Base-by-base conservation (phyloP, 2,888 invertebrate genomes). In the Endotricha flammealis region DNA sequence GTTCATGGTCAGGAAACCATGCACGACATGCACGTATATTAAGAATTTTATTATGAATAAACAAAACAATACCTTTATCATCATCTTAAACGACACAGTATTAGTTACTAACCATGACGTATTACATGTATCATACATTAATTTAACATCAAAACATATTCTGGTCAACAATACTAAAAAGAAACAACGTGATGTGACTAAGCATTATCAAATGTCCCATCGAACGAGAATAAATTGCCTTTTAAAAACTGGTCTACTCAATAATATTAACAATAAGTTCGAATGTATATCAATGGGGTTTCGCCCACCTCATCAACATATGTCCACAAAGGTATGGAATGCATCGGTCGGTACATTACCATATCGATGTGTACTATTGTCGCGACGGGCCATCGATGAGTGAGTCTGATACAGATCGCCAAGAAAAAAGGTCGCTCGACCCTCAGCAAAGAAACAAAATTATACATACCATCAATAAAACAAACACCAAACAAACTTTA, bases 231-330 rank as follows among this genome's bases (percentile, higher is more conserved):
- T 77, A 81, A 77, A 83, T 81, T 75, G 72, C 73, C 69, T 79
- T 79, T 80, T 76, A 74, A 75, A 69, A 69, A 67, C 69, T 64
- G 64, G 68, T 73, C 75, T 69, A 64, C 69, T 67, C 67, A 61
- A 71, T 70, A 75, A 69, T 72, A 76, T 74, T 77, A 72, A 81
- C 77, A 83, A 80, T 79, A 68, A 73, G 63, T 70, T 70, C 61
- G 68, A 74, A 76, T 77, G 74, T 74, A 74, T 78, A 75, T 78
- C 78, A 80, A 80, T 80, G 59, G 72, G 64, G 81, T 79, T 82
- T 80, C 80, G 81, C 81, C 83, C 80, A 80, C 77, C 81, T 83
- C 83, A 82, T 83, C 79, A 76, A 72, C 75, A 74, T 82, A 81
- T 78, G 75, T 68, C 76, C 69, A 79, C 80, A 80, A 79, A 73